These are phyloP conservation scores for Eurystomus glaucurus DNA, from an alignment of 2,797 vertebrate species.

Conservation along the genomic window DNA sequence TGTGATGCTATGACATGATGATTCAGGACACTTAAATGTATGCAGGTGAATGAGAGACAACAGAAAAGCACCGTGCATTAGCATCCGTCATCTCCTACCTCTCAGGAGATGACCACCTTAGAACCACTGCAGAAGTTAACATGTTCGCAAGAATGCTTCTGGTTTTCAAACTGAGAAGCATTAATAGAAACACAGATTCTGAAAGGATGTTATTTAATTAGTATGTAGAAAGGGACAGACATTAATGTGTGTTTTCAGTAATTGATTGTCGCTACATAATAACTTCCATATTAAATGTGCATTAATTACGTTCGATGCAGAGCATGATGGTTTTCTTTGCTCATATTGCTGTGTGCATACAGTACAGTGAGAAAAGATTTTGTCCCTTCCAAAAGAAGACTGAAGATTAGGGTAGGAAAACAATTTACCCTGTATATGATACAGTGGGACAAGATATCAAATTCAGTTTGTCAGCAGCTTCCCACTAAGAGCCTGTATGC, in stretches of 20 bases:
- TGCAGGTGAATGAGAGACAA: not conserved
- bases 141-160: not conserved
- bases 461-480: not conserved
- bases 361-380: not conserved
- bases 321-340: not conserved
- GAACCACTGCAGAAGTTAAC: not conserved
- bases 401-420: not conserved
- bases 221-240: not conserved
- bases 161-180: not conserved
- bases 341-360: not conserved
- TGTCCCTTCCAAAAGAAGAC: not conserved
- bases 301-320: not conserved
- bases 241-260: not conserved
- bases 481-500: not conserved
- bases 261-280: not conserved
- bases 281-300: not conserved
- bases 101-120: not conserved
- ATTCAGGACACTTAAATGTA: not conserved
- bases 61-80: not conserved
- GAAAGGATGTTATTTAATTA: conserved; percentile 1
- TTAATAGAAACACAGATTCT: not conserved
- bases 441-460: not conserved
- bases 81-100: not conserved
- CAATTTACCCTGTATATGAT: not conserved
- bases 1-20: not conserved